Conservation (phyloP, 2,797 vertebrate genomes). For the Sebastes kiyomatsui region DNA sequence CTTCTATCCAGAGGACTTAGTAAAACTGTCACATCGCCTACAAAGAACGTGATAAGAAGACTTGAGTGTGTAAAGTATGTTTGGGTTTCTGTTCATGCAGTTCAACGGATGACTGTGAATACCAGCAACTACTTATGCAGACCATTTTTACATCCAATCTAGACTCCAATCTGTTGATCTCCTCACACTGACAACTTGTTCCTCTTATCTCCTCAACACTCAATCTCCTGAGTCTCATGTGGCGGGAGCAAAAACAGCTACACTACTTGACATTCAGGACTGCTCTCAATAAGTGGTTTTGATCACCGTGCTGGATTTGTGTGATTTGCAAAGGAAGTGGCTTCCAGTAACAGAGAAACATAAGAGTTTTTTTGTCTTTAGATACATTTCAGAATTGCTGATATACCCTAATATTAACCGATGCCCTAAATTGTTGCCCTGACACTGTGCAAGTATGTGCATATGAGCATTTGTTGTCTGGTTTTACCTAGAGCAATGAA, state of each 20-base stretch:
- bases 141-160: slow-evolving; percentile 42
- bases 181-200: slow-evolving; percentile 52
- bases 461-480: not conserved
- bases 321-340: slow-evolving; percentile 13
- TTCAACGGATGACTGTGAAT: slow-evolving; percentile 20
- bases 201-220: slow-evolving; percentile 50
- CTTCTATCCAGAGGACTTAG: not conserved
- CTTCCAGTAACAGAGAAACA: not conserved
- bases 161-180: slow-evolving; percentile 57
- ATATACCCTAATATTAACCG: not conserved
- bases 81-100: slow-evolving; percentile 4
- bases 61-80: not conserved
- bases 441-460: not conserved
- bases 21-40: not conserved
- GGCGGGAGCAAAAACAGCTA: slow-evolving; percentile 12
- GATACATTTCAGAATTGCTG: not conserved
- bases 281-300: slow-evolving; percentile 25
- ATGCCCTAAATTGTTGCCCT: not conserved
- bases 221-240: slow-evolving; percentile 43
- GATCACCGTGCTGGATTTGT: slow-evolving; percentile 30
- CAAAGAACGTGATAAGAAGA: not conserved
- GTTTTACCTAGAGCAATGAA: slow-evolving; percentile 20
- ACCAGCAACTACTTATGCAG: slow-evolving; percentile 41
- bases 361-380: not conserved
- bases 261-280: slow-evolving; percentile 46